Evolutionary conservation across 2,113 vertebrate species (phyloP).

Genomic region (Emydura subglobosa): DNA sequence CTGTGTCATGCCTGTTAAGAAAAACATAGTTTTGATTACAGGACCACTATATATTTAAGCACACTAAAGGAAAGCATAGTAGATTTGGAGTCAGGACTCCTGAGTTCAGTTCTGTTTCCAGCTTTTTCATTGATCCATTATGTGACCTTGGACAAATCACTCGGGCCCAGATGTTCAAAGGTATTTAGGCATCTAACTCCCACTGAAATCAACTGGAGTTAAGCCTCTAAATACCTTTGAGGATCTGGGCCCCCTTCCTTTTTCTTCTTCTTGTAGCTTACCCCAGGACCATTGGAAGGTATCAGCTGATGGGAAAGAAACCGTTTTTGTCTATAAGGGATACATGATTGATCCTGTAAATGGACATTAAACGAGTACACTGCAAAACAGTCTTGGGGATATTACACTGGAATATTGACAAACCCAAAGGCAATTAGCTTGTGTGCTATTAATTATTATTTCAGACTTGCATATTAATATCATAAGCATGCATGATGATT

Average conservation of each 20-base stretch:
- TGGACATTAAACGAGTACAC: slow-evolving; percentile 57
- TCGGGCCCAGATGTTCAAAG: background rate
- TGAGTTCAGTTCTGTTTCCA: background rate
- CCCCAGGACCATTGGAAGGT: background rate
- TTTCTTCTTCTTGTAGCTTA: background rate
- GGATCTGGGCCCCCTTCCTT: background rate
- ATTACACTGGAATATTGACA: background rate
- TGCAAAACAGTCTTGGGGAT: background rate
- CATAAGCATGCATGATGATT: background rate
- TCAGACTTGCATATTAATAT: background rate
- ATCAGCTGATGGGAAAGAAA: background rate
- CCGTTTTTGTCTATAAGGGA: slow-evolving; percentile 41
- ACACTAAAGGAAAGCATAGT: background rate
- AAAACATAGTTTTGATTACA: background rate
- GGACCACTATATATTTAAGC: background rate
- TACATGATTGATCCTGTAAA: slow-evolving; percentile 66
- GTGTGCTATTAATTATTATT: background rate
- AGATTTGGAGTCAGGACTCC: background rate
- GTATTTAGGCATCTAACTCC: background rate
- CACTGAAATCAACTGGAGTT: background rate
- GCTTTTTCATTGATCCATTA: background rate
- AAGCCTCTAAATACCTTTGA: background rate
- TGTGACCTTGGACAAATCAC: background rate
- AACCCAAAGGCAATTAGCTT: background rate
- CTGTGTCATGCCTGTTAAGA: background rate